Base-by-base conservation (phyloP, 92 coral and sea anemone genomes). In the Siderastrea siderea region DNA sequence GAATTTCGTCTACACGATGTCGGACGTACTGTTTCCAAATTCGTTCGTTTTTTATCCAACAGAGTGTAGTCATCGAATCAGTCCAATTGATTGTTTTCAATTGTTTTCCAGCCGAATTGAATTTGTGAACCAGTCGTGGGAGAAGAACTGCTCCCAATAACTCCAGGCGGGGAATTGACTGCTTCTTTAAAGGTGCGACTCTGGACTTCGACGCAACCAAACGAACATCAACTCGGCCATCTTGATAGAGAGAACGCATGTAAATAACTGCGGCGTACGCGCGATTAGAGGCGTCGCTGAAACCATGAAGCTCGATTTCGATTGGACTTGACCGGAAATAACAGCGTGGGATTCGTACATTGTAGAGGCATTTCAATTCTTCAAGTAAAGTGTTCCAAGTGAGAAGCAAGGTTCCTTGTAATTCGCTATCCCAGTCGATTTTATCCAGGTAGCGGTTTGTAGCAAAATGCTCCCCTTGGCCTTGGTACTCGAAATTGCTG, bases 361-460 rank as follows among this genome's bases (percentile, higher is more conserved):
- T 47, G 50, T 50, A 19, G 38, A 71, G 49, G 17, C 57, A 50
- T 50, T 51, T 71, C 17, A 71, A 8, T 14, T 44, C 80, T 43
- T 75, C 52, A 7, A 75, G 47, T 55, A 75, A 17, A 10, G 63
- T 64, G 3, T 74, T 90, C 90, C 91, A 90, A 17, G n/a, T 90
- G n/a, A 51, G 71, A 2, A 62, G 87, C 7, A 15, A 46, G 50
- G 75, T 80, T 67, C 91, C 94, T 68, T 68, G 90, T 77, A 93
- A 81, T 50, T 66, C 71, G 47, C 75, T 88, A 80, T 95, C 95
- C 98, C 95, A 95, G 46, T 76, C 88, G 1, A 79, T 13, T 60
- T 90, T 93, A 54, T 74, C 90, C 44, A 87, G 14, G 38, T 26
- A 26, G 38, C 38, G 0, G 38, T 26, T 26, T 26, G 38, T 26